Percentiles rank a stretch among this genome's conserved stretches.
phyloP scores from a whole-genome alignment of 2,113 vertebrate genomes.

The Nothobranchius kuhntae region DNA sequence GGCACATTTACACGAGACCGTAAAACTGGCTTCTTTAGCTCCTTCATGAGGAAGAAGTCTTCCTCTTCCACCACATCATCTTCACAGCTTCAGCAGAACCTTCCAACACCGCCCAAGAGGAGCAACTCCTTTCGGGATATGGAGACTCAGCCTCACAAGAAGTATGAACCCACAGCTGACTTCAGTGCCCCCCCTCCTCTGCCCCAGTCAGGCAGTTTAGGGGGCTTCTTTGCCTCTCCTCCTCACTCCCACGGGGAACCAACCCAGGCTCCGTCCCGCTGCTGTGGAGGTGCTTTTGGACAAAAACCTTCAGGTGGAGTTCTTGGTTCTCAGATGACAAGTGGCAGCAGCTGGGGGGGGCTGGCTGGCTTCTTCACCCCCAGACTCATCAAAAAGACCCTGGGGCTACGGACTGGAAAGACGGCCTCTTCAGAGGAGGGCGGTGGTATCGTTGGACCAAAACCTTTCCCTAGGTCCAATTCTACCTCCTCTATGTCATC shows the following conservation, averaged over 20 bases:
- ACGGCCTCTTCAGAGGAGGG: slow-evolving; percentile 84
- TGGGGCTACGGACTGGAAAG: slow-evolving; percentile 93
- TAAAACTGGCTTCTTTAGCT: slow-evolving; percentile 98
- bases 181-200: slow-evolving; percentile 83
- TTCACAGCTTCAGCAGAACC: slow-evolving; percentile 80
- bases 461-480: slow-evolving; percentile 97
- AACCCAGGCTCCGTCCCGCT: slow-evolving; percentile 85
- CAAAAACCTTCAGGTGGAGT: slow-evolving; percentile 85
- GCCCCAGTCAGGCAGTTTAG: slow-evolving; percentile 86
- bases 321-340: slow-evolving; percentile 78
- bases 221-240: slow-evolving; percentile 81
- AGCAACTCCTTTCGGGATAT: slow-evolving; percentile 97
- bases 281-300: slow-evolving; percentile 89
- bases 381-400: slow-evolving; percentile 97
- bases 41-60: slow-evolving; percentile 96
- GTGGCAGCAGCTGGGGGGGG: slow-evolving; percentile 90
- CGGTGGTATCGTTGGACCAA: slow-evolving; percentile 72
- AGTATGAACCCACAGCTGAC: slow-evolving; percentile 89
- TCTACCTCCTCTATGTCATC: slow-evolving; percentile 99
- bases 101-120: slow-evolving; percentile 93
- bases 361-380: slow-evolving; percentile 98
- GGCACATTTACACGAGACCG: slow-evolving; percentile 95
- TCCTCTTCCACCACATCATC: slow-evolving; percentile 71
- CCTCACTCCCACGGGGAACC: slow-evolving; percentile 85
- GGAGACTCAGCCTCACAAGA: slow-evolving; percentile 97